Evolutionary conservation across 2,888 invertebrate genomes (phyloP), one percentile per base, ranked within the genome.

Genomic region (Drosophila subsilvestris): DNA sequence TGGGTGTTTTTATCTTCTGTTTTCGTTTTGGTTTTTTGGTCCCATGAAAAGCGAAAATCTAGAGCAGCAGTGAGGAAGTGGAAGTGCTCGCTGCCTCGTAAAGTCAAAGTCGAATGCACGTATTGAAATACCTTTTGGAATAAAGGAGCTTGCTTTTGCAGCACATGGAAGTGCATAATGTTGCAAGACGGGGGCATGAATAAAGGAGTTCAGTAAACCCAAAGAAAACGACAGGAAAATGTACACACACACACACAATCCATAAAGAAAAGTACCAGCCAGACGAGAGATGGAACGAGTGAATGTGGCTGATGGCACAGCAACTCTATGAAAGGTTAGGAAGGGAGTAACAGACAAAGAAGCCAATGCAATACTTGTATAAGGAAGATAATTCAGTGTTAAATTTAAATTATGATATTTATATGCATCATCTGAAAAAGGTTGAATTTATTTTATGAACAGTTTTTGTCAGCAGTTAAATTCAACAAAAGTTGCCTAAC

Each of bases 41-140:
- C 37, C 10, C 18, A 42, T 62, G 42, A 57, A 62, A 62, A 62
- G 62, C 48, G 42, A 62, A 57, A 62, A 58, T 57, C 37, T 62
- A 14, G 57, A 62, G 62, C 57, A 62, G 48, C 27, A 55, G 45
- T 17, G 43, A 29, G 44, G 14, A 37, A 37, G 14, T 37, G 37
- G 14, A 14, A 37, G 14, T 37, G 32, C 32, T 12, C 32, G 14
- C 6, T 14, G 14, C 14, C 37, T 37, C 32, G 29, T 32, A 17
- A 32, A 51, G 20, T 17, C 32, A 29, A 51, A 37, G 18, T 51
- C 17, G 18, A 18, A 37, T 37, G 37, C 37, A 37, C 6, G 37
- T 14, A 37, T 37, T 37, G 37, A 37, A 37, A 37, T 37, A 37
- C 37, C 37, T 37, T 37, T 2, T 14, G 7, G n/a, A 37, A 37